These are phyloP conservation scores for Moxostoma hubbsi DNA, from an alignment of 2,797 vertebrate genomes.

Conservation along the genomic window DNA sequence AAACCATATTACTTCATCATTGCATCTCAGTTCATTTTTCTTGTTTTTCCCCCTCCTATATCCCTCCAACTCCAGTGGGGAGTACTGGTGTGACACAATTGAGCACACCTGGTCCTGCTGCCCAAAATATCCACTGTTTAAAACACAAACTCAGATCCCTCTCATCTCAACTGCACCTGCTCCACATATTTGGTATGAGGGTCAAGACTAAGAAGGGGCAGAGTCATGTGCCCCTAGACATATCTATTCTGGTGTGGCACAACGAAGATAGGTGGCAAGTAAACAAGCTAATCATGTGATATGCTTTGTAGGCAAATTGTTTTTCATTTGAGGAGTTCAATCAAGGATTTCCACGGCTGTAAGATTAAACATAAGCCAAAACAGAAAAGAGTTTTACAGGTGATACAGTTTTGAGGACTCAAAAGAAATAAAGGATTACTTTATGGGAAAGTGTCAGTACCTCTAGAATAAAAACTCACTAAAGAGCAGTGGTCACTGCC, in stretches of 20 bases:
- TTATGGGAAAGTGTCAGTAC: conserved; percentile 8
- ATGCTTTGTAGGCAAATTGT: conserved; percentile 19
- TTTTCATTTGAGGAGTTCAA: conserved; percentile 25
- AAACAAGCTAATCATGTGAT: conserved; percentile 56
- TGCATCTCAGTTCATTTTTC: conserved; percentile 21
- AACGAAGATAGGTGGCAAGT: conserved; percentile 60
- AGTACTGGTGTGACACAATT: conserved; percentile 22
- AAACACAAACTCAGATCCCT: conserved; percentile 33
- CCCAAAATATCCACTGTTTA: conserved; percentile 44
- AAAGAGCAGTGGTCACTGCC: no score
- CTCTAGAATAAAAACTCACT: conserved; percentile 7
- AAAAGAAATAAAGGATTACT: not conserved
- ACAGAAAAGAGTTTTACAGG: not conserved
- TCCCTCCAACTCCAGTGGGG: conserved; percentile 34
- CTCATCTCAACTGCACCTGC: conserved; percentile 43
- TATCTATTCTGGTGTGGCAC: conserved; percentile 68
- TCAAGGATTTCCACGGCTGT: not conserved
- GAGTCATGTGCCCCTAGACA: conserved; percentile 57
- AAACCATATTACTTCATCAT: conserved; percentile 49
- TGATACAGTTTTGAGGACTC: not conserved
- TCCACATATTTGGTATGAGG: conserved; percentile 47
- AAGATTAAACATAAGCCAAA: conserved; percentile 18
- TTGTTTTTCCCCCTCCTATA: conserved; percentile 16
- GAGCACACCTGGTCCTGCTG: conserved; percentile 14
- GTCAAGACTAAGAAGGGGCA: conserved; percentile 65